Conservation (phyloP, 2,113 vertebrate species). For the Heloderma charlesbogerti region DNA sequence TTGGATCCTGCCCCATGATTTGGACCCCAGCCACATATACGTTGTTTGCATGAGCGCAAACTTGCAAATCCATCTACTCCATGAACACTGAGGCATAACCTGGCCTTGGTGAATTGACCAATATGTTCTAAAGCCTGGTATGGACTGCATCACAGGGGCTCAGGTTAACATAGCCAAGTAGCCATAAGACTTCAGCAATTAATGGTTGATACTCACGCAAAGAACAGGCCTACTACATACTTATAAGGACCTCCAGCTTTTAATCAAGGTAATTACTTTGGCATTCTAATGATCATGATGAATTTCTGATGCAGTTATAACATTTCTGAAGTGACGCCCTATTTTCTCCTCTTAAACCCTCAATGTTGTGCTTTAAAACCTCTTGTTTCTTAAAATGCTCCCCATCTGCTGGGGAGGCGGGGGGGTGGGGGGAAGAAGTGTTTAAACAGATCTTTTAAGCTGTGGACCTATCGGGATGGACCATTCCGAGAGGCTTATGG, state of each 20-base stretch:
- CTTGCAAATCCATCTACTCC: neutral
- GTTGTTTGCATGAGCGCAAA: neutral
- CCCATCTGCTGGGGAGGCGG: too few relatives aligned
- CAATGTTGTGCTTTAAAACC: too few relatives aligned
- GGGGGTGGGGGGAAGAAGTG: too few relatives aligned
- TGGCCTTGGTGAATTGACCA: neutral
- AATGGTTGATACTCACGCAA: neutral
- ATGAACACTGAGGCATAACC: neutral
- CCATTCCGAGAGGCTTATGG: too few relatives aligned
- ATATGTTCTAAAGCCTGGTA: neutral
- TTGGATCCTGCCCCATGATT: too few relatives aligned
- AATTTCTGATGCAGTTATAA: too few relatives aligned
- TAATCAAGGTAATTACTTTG: neutral
- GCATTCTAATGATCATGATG: slow-evolving; percentile 2
- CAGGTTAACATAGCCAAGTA: rapidly evolving
- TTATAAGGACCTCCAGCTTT: slow-evolving; percentile 9
- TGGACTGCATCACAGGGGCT: neutral
- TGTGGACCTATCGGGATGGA: too few relatives aligned
- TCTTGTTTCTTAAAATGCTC: too few relatives aligned
- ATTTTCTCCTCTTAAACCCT: too few relatives aligned
- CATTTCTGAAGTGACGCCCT: too few relatives aligned
- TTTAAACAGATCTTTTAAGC: too few relatives aligned
- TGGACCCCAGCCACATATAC: too few relatives aligned
- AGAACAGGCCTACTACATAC: neutral
- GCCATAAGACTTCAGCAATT: neutral